Evolutionary conservation across 2,888 invertebrate species (phyloP).

Genomic region (Plutella xylostella): DNA sequence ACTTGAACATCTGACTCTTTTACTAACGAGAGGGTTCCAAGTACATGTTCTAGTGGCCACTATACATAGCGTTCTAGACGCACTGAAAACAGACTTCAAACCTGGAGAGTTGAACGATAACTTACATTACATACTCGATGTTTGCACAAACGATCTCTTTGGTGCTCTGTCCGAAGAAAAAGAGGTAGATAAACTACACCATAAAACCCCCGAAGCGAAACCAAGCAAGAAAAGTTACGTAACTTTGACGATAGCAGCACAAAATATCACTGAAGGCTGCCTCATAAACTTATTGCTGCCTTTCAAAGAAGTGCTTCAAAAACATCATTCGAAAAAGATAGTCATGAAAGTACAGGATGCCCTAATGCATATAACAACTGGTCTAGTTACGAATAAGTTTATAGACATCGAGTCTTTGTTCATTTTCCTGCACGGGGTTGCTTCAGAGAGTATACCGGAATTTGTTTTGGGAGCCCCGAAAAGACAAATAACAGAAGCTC

Average conservation of each 20-base stretch:
- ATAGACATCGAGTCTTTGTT: slow-evolving; percentile 79
- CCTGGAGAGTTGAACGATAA: slow-evolving; percentile 84
- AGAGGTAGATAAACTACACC: slow-evolving; percentile 85
- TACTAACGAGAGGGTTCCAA: slow-evolving; percentile 91
- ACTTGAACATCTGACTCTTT: slow-evolving; percentile 81
- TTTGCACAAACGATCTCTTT: slow-evolving; percentile 90
- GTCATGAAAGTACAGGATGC: slow-evolving; percentile 85
- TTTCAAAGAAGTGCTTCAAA: slow-evolving; percentile 81
- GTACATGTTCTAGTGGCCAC: slow-evolving; percentile 93
- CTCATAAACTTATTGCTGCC: slow-evolving; percentile 83
- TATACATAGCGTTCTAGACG: slow-evolving; percentile 83
- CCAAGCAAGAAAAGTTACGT: slow-evolving; percentile 87
- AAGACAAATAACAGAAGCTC: slow-evolving; percentile 61
- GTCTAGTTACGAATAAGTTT: slow-evolving; percentile 85
- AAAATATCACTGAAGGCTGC: slow-evolving; percentile 81
- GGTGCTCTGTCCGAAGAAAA: slow-evolving; percentile 92
- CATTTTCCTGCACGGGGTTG: slow-evolving; percentile 83
- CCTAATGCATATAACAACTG: slow-evolving; percentile 81
- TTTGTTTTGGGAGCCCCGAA: slow-evolving; percentile 69
- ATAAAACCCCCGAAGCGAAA: slow-evolving; percentile 85
- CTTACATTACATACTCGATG: slow-evolving; percentile 80
- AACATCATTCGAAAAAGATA: slow-evolving; percentile 82
- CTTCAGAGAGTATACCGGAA: slow-evolving; percentile 84
- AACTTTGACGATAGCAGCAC: slow-evolving; percentile 84
- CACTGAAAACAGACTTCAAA: slow-evolving; percentile 77